A percentile compares a stretch with the other conserved stretches of the same genome.
These are phyloP conservation scores for Balaeniceps rex DNA, from an alignment of 2,113 vertebrate species.

Conservation along the genomic window DNA sequence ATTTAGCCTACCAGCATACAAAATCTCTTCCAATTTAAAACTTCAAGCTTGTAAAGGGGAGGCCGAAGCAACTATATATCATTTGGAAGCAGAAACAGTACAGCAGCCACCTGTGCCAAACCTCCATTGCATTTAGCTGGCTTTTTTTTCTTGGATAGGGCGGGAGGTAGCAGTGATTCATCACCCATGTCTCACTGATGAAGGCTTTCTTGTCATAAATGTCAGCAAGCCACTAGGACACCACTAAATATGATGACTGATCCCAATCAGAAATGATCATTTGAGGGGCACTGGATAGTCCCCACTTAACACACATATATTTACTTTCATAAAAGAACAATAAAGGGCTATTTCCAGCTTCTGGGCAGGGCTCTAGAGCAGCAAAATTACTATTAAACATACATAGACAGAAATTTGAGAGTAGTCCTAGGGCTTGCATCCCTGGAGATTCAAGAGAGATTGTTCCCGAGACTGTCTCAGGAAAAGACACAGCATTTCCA, in stretches of 20 bases:
- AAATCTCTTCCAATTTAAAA: neutral
- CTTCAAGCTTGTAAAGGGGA: neutral
- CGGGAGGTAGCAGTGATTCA: neutral
- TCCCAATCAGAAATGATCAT: neutral
- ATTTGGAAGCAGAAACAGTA: neutral
- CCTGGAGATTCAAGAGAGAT: neutral
- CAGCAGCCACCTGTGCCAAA: slow-evolving; percentile 15
- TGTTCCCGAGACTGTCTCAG: neutral
- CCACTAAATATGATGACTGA: neutral
- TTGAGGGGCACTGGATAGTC: neutral
- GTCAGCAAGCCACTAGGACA: neutral
- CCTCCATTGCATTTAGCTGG: neutral
- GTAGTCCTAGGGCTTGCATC: neutral
- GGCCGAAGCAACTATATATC: neutral
- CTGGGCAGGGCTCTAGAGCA: neutral
- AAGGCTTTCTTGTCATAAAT: neutral
- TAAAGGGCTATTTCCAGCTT: neutral
- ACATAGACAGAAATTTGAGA: neutral
- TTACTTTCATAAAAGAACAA: neutral
- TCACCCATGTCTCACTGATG: neutral
- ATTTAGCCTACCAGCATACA: neutral
- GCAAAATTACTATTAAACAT: neutral
- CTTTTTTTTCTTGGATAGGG: neutral
- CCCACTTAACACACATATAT: neutral
- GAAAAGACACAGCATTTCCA: neutral